Evolutionary conservation across 23 tunicate genomes (phyloP), one percentile per base, ranked within the genome.

Genomic region (Ciona savignyi): DNA sequence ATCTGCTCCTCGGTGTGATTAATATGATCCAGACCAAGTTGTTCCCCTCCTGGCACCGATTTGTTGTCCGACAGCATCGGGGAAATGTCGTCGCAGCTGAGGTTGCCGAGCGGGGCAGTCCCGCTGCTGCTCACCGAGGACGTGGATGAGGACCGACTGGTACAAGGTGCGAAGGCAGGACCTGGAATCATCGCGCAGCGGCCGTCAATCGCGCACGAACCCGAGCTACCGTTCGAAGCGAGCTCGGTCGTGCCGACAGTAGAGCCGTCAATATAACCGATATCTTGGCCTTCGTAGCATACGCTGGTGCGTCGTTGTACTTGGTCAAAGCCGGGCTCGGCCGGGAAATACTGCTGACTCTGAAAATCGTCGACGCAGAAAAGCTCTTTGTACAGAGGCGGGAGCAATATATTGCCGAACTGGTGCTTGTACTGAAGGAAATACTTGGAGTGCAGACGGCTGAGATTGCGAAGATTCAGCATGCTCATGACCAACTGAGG

Each of bases 341-440:
- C 6, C 11, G 24, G 25, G 25, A 20, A 25, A 34, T 21, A 20
- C 34, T 70, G 74, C 60, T 33, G 74, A 25, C 25, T 51, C 23
- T 2, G 30, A 20, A 60, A 34, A 1, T 72, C 77, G 30, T 80
- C 78, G 42, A 23, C 26, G 2, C 34, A 27, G 32, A 81, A 81
- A 6, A 81, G 67, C 61, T 81, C 86, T 32, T 62, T 67, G 86
- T 81, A 81, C 26, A 81, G 65, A 4, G 74, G 79, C 19, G 86
- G 86, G 35, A 81, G 67, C 20, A 22, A 65, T 4, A 72, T 25
- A 27, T 49, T 26, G 33, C 20, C 33, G 30, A 49, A 34, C 24
- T 51, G 30, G n/a, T 49, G 65, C n/a, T 27, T 26, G 2, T 20
- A 34, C 20, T 28, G 77, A 27, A 27, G 51, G 77, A 72, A 27